A percentile compares a stretch with the other conserved stretches of the same genome.
Conservation (phyloP, 2,797 vertebrate species). For the Nyctibius grandis region DNA sequence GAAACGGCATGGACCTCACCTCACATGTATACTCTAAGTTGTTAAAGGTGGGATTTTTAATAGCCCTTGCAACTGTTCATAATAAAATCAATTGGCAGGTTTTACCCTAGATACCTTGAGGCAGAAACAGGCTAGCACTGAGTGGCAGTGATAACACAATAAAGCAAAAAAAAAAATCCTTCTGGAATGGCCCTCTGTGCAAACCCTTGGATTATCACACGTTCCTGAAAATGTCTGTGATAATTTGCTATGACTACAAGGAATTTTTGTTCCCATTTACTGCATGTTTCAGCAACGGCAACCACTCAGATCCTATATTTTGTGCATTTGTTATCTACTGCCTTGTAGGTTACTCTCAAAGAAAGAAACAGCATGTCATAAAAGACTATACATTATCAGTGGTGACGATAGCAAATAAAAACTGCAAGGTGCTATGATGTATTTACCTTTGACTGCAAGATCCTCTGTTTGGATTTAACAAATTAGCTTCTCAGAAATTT, state of each 20-base stretch:
- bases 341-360: background rate
- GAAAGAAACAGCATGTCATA: background rate
- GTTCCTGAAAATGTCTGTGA: background rate
- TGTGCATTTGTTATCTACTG: background rate
- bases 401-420: background rate
- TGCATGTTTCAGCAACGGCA: background rate
- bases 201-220: background rate
- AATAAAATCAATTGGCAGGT: background rate
- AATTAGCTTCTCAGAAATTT: constrained; percentile 29
- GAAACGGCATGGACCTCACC: background rate
- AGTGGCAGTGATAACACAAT: background rate
- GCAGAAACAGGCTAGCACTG: background rate
- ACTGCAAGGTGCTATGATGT: background rate
- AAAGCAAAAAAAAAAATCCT: background rate
- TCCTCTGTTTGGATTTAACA: background rate
- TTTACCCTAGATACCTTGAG: background rate
- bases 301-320: background rate
- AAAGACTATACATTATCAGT: background rate
- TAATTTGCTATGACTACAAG: background rate
- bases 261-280: background rate
- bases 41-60: background rate
- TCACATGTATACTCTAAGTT: accelerated
- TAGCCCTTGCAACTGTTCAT: background rate
- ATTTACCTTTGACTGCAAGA: background rate
- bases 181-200: background rate